A percentile compares a stretch with the other conserved stretches of the same genome.
These are phyloP conservation scores for Macrosoma leucophasiata DNA, from an alignment of 2,888 invertebrate genomes.

Conservation along the genomic window DNA sequence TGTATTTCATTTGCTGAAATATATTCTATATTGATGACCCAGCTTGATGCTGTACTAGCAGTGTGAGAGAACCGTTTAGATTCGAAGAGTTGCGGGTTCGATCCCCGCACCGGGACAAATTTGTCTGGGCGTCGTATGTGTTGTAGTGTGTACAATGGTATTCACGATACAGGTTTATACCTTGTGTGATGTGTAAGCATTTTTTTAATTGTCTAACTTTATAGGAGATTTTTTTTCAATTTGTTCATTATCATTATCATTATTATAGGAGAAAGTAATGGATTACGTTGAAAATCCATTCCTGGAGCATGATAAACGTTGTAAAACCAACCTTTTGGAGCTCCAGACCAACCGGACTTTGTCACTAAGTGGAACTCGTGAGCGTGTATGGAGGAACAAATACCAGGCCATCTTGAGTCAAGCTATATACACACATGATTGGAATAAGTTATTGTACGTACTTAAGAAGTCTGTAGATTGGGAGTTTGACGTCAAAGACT, in stretches of 20 bases:
- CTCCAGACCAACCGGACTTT: constrained; percentile 33
- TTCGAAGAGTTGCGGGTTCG: too few species aligned
- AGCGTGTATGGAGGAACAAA: constrained; percentile 29
- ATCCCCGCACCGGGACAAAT: too few species aligned
- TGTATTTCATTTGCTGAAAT: too few species aligned
- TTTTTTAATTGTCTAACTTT: too few species aligned
- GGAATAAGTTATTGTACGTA: constrained; percentile 53
- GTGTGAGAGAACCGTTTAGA: too few species aligned
- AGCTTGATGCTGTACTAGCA: too few species aligned
- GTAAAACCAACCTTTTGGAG: constrained; percentile 39
- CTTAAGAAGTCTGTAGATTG: constrained; percentile 49
- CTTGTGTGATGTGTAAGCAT: too few species aligned
- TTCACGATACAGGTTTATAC: too few species aligned
- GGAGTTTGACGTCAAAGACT: constrained; percentile 33
- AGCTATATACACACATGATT: constrained; percentile 57
- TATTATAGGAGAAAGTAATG: constrained; percentile 41
- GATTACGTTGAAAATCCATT: constrained; percentile 31
- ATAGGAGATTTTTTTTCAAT: constrained; percentile 8
- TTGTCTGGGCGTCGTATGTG: too few species aligned
- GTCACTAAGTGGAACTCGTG: constrained; percentile 16
- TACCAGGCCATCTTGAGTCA: constrained; percentile 36
- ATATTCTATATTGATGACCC: too few species aligned
- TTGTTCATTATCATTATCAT: not conserved
- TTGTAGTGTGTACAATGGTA: too few species aligned
- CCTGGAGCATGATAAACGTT: constrained; percentile 29